Percentiles rank a stretch among this genome's conserved stretches.
phyloP scores from a whole-genome alignment of 2,113 vertebrate species.

The Trematocara macrostoma region DNA sequence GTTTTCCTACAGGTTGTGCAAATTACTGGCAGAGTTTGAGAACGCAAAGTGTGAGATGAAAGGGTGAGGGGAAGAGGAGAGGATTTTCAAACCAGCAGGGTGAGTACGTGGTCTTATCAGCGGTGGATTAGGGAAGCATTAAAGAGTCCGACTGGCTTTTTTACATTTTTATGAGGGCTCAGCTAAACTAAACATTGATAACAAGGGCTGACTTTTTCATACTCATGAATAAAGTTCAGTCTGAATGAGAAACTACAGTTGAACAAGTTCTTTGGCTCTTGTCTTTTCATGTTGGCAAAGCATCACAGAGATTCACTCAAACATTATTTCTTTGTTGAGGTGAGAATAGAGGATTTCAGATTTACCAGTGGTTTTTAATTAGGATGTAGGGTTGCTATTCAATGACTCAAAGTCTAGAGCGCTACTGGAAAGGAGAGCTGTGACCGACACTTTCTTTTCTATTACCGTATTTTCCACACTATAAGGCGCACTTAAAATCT shows the following conservation, averaged over 20 bases:
- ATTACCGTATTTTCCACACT: accelerated
- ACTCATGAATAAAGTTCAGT: slow-evolving; percentile 41
- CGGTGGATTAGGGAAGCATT: slow-evolving; percentile 48
- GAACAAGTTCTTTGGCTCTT: not conserved
- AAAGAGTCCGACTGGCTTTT: slow-evolving; percentile 35
- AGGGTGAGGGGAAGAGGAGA: slow-evolving; percentile 20
- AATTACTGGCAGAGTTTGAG: slow-evolving; percentile 18
- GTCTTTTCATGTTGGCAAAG: not conserved
- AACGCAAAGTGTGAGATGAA: slow-evolving; percentile 12
- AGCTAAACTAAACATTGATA: slow-evolving; percentile 54
- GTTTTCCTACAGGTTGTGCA: slow-evolving; percentile 41
- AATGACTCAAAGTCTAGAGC: not conserved
- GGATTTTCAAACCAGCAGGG: slow-evolving; percentile 32
- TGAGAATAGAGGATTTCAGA: not conserved
- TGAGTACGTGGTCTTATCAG: slow-evolving; percentile 34
- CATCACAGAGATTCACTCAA: not conserved
- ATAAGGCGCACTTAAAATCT: accelerated
- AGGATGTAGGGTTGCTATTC: not conserved
- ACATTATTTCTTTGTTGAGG: not conserved
- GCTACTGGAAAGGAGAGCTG: not conserved
- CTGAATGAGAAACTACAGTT: slow-evolving; percentile 6
- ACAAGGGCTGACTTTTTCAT: slow-evolving; percentile 6
- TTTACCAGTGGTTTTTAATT: not conserved
- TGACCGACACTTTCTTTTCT: not conserved
- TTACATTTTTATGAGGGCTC: slow-evolving; percentile 50